Evolutionary conservation across 2,113 vertebrate genomes (phyloP), one percentile per base, ranked within the genome.

Genomic region (Sinocyclocheilus grahami): DNA sequence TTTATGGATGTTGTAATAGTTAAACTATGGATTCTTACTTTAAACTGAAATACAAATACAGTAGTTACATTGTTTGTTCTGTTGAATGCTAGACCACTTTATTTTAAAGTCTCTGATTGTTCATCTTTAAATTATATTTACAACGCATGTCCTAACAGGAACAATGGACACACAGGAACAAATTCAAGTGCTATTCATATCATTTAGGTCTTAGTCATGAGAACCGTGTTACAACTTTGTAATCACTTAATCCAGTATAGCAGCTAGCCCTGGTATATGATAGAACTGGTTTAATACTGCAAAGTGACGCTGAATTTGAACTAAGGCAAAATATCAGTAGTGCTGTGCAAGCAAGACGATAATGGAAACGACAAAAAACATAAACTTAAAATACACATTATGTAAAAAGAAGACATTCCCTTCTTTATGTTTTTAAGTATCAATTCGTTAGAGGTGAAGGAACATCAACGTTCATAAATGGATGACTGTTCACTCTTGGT

Each of bases 291-390:
- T 84, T 88, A 88, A 87, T 78, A 85, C 90, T 87, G 82, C 63
- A 13, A 27, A 79, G 51, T 72, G 83, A 78, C 33, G 86, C 83
- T 92, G 80, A 87, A 85, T 90, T 91, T 80, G 85, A 89, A 91
- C 90, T 89, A 69, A 89, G 85, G 88, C 86, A 92, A 84, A 88
- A 77, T 60, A 90, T 94, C 94, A 94, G 92, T 92, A 95, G 92
- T 93, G 92, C 88, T 84, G 86, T 91, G 92, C 87, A 89, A 93
- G 91, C 92, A 93, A 91, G 89, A 90, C 91, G 90, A 89, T 90
- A 89, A 88, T 89, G 91, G 88, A 87, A 92, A 86, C 78, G 87
- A 89, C 90, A 48, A 89, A 90, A 91, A 91, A 91, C 46, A 84
- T 69, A 71, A 91, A 93, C 88, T 90, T 65, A 90, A 93, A 93